Base-by-base conservation (phyloP, 2,113 vertebrate species). In the Chunga burmeisteri region DNA sequence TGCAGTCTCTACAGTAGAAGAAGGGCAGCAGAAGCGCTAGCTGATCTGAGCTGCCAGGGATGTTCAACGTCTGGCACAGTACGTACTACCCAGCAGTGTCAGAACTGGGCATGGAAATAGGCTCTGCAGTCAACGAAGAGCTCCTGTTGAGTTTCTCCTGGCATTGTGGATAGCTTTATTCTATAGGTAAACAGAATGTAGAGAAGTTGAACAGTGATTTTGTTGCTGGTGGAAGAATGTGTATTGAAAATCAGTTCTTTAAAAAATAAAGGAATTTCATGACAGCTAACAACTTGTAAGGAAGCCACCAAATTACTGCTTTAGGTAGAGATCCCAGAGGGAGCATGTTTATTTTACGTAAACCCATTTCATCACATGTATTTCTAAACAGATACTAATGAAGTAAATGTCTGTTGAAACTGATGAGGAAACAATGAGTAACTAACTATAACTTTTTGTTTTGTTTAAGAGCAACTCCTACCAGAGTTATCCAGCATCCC, bases 391-490 rank as follows among this genome's bases (percentile, higher is more conserved):
- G 15, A 12, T 67, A 53, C 10, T 79, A 6, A 11, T 55, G 16
- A 62, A 25, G 13, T 81, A 40, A 90, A 49, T 66, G 15, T 53
- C 61, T 18, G 22, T 65, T 79, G 84, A 92, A 91, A 56, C n/a
- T 71, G 52, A 30, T 44, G 16, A n/a, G 77, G 36, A 58, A 59
- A 11, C 83, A 72, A 16, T 71, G 34, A 32, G 52, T 78, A 58
- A 21, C 47, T 75, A 56, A 21, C 42, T 55, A 2, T 18, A 53
- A 40, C 25, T 47, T 68, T 61, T 67, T 95, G 46, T 93, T 93
- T 83, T 71, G n/a, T n/a, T 16, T 89, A 81, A 99, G 99, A 95
- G 98, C 98, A 2, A 99, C 99, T 29, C 99, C 99, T 38, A 98
- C 98, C 11, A 98, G 99, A 66, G 86, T 97, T 49, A 93, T 98